Evolutionary conservation across 2,888 invertebrate genomes (phyloP), one percentile per base, ranked within the genome.

Genomic region (Axea sp.): DNA sequence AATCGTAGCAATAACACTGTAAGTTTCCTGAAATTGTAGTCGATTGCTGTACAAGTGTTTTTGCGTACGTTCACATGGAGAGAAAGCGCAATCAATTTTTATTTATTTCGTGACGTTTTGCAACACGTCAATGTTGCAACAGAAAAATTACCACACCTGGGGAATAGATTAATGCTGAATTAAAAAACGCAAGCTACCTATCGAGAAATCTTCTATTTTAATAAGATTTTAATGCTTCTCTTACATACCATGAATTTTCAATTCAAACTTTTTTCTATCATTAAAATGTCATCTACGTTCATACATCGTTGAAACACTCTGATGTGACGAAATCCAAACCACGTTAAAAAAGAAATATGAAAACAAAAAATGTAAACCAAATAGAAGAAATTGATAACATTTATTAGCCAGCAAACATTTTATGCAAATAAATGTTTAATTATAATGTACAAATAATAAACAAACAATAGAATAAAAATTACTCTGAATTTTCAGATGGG

Each of bases 401-500:
- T n/a, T n/a, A n/a, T n/a, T n/a, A n/a, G n/a, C n/a, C n/a, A n/a
- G n/a, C n/a, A n/a, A n/a, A n/a, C n/a, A n/a, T n/a, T n/a, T n/a
- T n/a, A n/a, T n/a, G n/a, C n/a, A n/a, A n/a, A n/a, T n/a, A n/a
- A n/a, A n/a, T n/a, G n/a, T n/a, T n/a, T n/a, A n/a, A n/a, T n/a
- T n/a, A n/a, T n/a, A n/a, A n/a, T n/a, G n/a, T n/a, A n/a, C n/a
- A n/a, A n/a, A n/a, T n/a, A n/a, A n/a, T n/a, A n/a, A n/a, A n/a
- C n/a, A n/a, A n/a, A n/a, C n/a, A n/a, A n/a, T n/a, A n/a, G n/a
- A n/a, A n/a, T n/a, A n/a, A n/a, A n/a, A n/a, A n/a, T 5, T 26
- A 31, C 0, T 6, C 53, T 53, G 2, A 6, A 24, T 57, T 67
- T 51, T 5, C 73, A 84, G 82, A 95, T 95, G 95, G 94, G 94